Evolutionary conservation across 2,113 vertebrate genomes (phyloP).

Genomic region (Malurus cyaneus): DNA sequence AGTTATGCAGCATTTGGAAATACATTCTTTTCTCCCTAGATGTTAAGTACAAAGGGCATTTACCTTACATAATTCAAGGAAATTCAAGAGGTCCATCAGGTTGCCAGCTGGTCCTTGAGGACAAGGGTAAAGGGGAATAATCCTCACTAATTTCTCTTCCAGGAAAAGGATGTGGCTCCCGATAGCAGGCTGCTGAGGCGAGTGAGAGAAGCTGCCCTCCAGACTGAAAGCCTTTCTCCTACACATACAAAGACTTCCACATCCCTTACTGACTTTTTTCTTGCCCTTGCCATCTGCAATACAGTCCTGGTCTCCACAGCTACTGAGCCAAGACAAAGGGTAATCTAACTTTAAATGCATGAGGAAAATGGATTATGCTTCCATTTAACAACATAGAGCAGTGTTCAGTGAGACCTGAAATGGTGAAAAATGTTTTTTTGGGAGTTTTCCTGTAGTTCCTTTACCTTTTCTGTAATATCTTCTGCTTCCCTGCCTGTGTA

Average conservation of each 20-base stretch:
- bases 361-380: not conserved
- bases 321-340: constrained; percentile 85
- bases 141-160: constrained; percentile 50
- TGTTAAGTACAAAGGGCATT: not conserved
- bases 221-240: constrained; percentile 64
- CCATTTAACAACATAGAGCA: not conserved
- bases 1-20: not conserved
- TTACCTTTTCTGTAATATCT: not conserved
- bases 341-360: constrained; percentile 66
- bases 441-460: not conserved
- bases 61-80: not conserved
- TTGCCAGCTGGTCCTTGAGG: not conserved
- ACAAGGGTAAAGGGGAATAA: not conserved
- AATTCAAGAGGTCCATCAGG: not conserved
- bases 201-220: constrained; percentile 75
- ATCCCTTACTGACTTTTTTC: constrained; percentile 88
- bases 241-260: constrained; percentile 43
- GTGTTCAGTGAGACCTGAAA: not conserved
- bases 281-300: constrained; percentile 94
- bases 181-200: constrained; percentile 84
- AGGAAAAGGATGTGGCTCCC: constrained; percentile 91
- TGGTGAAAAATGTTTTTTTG: not conserved
- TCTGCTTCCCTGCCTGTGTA: not conserved
- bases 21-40: not conserved
- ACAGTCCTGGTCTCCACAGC: constrained; percentile 92